Conservation (phyloP, 35 echinoderm and acorn worm species). For the Anneissia japonica region DNA sequence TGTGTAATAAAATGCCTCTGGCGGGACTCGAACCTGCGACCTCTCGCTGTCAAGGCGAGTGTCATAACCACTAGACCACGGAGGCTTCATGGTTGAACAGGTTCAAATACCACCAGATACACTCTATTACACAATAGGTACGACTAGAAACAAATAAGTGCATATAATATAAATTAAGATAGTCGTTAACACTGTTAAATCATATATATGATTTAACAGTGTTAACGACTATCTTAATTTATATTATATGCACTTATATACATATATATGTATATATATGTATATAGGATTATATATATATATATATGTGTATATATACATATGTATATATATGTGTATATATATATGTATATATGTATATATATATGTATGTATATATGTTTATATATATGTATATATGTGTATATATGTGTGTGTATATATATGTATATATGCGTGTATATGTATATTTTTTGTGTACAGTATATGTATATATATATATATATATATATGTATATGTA, state of each 20-base stretch:
- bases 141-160: not conserved
- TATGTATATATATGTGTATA: slow-evolving; percentile 20
- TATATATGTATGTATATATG: slow-evolving; percentile 20
- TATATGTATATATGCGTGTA: slow-evolving; percentile 23
- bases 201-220: not conserved
- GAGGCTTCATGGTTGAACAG: not conserved
- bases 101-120: not conserved
- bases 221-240: not conserved
- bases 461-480: no score
- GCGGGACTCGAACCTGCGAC: not conserved
- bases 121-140: not conserved
- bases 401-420: slow-evolving; percentile 14
- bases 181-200: not conserved
- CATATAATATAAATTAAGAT: not conserved
- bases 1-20: not conserved
- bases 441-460: no score
- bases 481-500: no score
- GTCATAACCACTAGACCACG: not conserved
- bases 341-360: slow-evolving; percentile 20
- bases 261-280: slow-evolving; percentile 21
- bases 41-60: not conserved
- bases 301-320: slow-evolving; percentile 20
- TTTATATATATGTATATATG: not conserved
- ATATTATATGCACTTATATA: not conserved
- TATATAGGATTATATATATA: slow-evolving; percentile 15